Conservation (phyloP, 2,113 vertebrate species). For the Tetrao urogallus region DNA sequence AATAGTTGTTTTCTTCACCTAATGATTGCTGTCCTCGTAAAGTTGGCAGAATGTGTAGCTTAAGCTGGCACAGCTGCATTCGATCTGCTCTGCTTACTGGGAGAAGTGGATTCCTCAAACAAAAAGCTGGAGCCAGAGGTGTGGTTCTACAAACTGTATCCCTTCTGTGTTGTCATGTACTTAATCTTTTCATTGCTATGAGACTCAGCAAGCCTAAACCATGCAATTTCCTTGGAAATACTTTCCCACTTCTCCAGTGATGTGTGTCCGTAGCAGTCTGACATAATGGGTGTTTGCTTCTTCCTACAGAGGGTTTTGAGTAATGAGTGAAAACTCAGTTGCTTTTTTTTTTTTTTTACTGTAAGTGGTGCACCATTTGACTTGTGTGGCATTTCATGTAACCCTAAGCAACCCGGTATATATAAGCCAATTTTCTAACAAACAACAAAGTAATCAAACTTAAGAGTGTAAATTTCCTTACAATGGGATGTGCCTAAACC, state of each 20-base stretch:
- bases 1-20: neutral
- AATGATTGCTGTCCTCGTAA: neutral
- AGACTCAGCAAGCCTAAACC: neutral
- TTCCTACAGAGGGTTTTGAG: neutral
- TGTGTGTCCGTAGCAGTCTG: neutral
- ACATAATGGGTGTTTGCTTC: neutral
- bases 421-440: rapidly evolving
- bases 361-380: neutral
- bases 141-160: neutral
- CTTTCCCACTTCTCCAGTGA: neutral
- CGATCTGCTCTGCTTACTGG: neutral
- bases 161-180: rapidly evolving
- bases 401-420: neutral
- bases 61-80: neutral
- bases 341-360: neutral
- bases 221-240: neutral
- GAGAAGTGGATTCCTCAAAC: neutral
- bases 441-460: neutral
- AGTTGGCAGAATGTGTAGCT: neutral
- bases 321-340: rapidly evolving
- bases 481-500: rapidly evolving
- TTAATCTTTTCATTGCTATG: neutral
- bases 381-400: neutral
- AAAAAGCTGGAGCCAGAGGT: neutral
- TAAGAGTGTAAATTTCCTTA: neutral